phyloP scores from a whole-genome alignment of 2,113 vertebrate species.

The Trogon surrucura region DNA sequence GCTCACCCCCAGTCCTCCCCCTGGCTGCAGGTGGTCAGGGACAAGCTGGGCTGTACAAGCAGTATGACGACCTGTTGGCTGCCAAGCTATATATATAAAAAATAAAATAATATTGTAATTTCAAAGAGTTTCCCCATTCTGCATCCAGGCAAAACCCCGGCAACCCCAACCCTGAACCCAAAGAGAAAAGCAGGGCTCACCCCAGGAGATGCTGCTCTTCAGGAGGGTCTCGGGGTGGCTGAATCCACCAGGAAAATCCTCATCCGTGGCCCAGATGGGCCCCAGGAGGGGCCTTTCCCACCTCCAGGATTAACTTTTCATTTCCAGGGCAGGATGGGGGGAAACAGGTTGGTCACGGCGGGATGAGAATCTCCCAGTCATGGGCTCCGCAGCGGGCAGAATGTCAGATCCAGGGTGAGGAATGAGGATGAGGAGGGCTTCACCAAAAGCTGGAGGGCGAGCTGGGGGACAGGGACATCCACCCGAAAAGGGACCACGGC shows the following conservation, averaged over 20 bases:
- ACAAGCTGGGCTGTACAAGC: background rate
- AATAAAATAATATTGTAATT: background rate
- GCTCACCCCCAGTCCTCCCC: background rate
- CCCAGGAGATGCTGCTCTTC: background rate
- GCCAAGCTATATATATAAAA: background rate
- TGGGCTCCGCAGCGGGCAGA: accelerated
- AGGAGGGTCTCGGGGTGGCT: accelerated
- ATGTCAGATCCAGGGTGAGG: background rate
- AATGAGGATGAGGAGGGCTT: background rate
- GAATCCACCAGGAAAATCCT: background rate
- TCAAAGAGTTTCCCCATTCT: background rate
- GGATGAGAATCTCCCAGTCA: background rate
- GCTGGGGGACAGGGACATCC: accelerated
- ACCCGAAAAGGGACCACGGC: too few relatives aligned
- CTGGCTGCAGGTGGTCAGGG: background rate
- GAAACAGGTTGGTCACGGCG: accelerated
- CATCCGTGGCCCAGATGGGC: background rate
- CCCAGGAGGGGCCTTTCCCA: background rate
- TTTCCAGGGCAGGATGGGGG: background rate
- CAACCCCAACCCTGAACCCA: background rate
- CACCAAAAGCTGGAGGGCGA: accelerated
- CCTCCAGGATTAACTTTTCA: background rate
- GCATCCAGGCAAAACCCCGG: accelerated
- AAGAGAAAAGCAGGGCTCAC: background rate
- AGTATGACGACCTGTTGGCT: accelerated